A percentile compares a stretch with the other conserved stretches of the same genome.
Conservation (phyloP, 2,113 vertebrate species). For the Solea senegalensis region DNA sequence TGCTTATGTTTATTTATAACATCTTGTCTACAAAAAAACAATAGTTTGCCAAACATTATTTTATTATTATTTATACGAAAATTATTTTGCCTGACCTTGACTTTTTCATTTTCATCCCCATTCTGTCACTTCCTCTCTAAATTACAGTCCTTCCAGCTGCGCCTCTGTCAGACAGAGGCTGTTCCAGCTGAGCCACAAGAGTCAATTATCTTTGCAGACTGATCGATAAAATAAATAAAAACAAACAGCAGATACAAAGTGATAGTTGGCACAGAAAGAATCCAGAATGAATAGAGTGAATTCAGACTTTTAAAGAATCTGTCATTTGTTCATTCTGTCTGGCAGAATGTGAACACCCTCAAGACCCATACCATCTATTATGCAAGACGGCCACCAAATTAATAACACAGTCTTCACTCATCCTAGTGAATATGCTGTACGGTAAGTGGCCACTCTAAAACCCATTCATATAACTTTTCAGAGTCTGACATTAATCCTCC, state of each 20-base stretch:
- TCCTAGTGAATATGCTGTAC: conserved; percentile 64
- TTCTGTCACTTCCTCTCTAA: conserved; percentile 6
- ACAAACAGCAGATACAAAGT: background rate
- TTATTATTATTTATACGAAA: no score
- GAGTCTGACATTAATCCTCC: conserved; percentile 35
- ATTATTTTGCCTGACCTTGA: background rate
- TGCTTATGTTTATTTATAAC: conserved; percentile 21
- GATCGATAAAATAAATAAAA: background rate
- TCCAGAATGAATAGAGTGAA: background rate
- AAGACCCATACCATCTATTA: conserved; percentile 42
- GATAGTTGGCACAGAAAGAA: background rate
- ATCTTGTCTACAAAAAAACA: background rate
- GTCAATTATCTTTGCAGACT: conserved; percentile 1
- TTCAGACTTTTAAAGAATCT: conserved; percentile 1
- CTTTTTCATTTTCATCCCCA: background rate
- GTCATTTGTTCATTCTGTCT: conserved; percentile 11
- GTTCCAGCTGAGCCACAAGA: conserved; percentile 32
- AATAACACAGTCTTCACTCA: conserved; percentile 53
- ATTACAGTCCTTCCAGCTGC: conserved; percentile 21
- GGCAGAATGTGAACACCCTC: conserved; percentile 37
- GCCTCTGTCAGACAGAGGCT: conserved; percentile 24
- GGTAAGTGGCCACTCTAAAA: conserved; percentile 73
- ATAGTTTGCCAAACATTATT: conserved; percentile 11
- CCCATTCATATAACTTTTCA: conserved; percentile 62
- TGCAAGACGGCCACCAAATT: conserved; percentile 58